Evolutionary conservation across 2,113 vertebrate species (phyloP).

Genomic region (Tonatia bakeri): DNA sequence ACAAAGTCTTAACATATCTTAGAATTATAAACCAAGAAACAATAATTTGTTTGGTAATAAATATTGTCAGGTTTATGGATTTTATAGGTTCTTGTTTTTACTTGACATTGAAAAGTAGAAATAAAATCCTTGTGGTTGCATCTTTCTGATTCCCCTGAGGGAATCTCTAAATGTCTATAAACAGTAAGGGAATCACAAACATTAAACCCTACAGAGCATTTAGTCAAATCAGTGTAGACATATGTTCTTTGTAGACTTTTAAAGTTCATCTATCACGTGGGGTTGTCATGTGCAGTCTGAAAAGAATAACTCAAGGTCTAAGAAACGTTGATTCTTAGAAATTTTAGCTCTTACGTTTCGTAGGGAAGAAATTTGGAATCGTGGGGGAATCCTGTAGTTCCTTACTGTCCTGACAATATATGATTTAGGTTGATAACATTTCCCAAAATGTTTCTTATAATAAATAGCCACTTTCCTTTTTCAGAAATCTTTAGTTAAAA

Average conservation of each 20-base stretch:
- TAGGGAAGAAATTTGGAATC: neutral
- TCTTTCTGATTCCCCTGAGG: neutral
- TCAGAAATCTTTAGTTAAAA: neutral
- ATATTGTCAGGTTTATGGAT: neutral
- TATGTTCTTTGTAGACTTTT: neutral
- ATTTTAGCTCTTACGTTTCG: neutral
- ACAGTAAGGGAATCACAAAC: neutral
- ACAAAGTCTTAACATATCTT: neutral
- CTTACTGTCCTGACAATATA: neutral
- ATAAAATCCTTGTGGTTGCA: neutral
- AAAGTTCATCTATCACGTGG: neutral
- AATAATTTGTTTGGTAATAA: neutral
- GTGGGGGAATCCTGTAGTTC: neutral
- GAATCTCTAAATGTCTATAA: neutral
- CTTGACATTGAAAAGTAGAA: neutral
- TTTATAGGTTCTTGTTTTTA: conserved; percentile 3
- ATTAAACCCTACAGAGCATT: neutral
- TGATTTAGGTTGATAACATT: neutral
- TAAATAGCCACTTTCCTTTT: neutral
- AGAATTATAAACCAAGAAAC: neutral
- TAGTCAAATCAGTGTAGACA: neutral
- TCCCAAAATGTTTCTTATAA: neutral
- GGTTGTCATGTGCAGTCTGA: neutral
- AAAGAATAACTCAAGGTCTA: neutral
- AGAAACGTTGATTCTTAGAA: neutral